Conservation (phyloP, 2,888 invertebrate genomes). For the Schizaphis graminum region DNA sequence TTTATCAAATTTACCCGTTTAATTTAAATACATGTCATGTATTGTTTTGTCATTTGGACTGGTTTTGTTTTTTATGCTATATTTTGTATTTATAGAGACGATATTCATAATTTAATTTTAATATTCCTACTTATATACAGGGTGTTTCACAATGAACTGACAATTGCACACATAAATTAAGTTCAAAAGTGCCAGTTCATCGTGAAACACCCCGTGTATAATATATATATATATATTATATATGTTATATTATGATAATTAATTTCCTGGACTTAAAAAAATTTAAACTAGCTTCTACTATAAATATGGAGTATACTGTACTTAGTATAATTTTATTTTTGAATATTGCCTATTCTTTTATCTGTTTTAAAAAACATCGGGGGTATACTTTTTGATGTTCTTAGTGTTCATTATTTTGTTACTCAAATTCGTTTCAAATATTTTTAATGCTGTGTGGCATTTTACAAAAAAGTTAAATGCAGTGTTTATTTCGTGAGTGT, state of each 20-base stretch:
- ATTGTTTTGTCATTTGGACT: too few relatives aligned
- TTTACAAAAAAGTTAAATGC: not conserved
- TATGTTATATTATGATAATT: not conserved
- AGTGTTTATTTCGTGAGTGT: not conserved
- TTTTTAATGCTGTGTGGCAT: not conserved
- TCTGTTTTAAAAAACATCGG: not conserved
- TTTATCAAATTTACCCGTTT: too few relatives aligned
- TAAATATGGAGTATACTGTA: not conserved
- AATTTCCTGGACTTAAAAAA: not conserved
- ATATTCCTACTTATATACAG: not conserved
- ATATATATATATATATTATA: too few relatives aligned
- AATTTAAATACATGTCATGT: too few relatives aligned
- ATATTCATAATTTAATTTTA: not conserved
- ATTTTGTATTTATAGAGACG: not conserved
- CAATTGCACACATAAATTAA: too few relatives aligned
- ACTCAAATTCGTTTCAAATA: not conserved
- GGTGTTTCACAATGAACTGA: too few relatives aligned
- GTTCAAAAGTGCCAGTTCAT: too few relatives aligned
- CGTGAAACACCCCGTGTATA: too few relatives aligned
- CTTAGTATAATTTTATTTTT: not conserved
- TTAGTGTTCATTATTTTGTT: not conserved
- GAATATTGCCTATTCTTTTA: not conserved
- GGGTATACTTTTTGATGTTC: not conserved
- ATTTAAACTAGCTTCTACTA: not conserved
- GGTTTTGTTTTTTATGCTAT: not conserved